Evolutionary conservation across 2,113 vertebrate species (phyloP), one percentile per base, ranked within the genome.

Genomic region (Orientallactaga bullata): DNA sequence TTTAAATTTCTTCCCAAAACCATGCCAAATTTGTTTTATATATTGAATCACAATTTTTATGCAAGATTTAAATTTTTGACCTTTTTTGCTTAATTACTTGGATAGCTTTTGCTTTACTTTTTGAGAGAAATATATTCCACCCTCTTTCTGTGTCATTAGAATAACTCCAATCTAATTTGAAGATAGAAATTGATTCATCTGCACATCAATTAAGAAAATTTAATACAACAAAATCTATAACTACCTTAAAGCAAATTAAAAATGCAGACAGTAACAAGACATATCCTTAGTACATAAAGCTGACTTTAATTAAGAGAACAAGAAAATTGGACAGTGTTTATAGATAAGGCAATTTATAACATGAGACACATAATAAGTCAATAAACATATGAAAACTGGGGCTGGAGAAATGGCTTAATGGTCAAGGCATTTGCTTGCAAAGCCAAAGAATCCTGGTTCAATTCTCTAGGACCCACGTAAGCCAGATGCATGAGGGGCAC

Each of bases 81-180:
- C 7, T 73, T 65, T n/a, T 94, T 80, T 78, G 35, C 35, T 88
- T 65, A 4, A 51, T 74, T 88, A 89, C 87, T 69, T 28, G 47
- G 69, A 86, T 74, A 47, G 16, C 15, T 80, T 88, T 85, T 32
- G 85, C 69, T 77, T 81, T 85, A 77, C n/a, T 83, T 96, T 78
- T 61, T 6, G 1, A 90, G 20, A 7, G 24, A 8, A 89, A 86
- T 55, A 32, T 1, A 86, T 61, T 83, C 37, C 73, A 78, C 78
- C 16, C 81, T 85, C 42, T 55, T 55, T 93, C 68, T 82, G 11
- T 61, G 6, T n/a, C 47, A 26, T 79, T 95, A 91, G 85, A 58
- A 82, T 9, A 85, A 88, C 63, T 5, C 7, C 13, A 78, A 13
- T 42, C n/a, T 69, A 47, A 51, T 78, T 32, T 61, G 51, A 0